These are phyloP conservation scores for Ceyx margarethae DNA, from an alignment of 2,113 vertebrate species.

Conservation along the genomic window DNA sequence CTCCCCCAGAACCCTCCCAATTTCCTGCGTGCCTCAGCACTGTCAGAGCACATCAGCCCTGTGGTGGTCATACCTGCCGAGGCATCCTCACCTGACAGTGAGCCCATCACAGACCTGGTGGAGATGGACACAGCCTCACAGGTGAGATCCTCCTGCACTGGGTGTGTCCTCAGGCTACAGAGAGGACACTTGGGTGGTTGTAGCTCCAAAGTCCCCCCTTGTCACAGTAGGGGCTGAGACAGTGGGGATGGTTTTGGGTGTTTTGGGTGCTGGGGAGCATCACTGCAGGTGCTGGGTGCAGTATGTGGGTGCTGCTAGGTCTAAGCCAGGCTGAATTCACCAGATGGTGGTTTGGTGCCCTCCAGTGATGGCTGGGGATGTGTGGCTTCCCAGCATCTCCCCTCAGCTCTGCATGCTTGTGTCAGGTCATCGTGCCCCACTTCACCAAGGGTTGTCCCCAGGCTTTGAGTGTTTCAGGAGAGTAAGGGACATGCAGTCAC, in stretches of 20 bases:
- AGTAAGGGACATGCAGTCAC: accelerated
- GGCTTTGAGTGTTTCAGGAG: accelerated
- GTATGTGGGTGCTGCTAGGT: background rate
- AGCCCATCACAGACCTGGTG: slow-evolving; percentile 90
- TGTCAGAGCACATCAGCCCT: slow-evolving; percentile 97
- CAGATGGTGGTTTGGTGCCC: background rate
- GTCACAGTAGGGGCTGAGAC: accelerated
- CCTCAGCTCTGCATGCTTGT: background rate
- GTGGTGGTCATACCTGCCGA: slow-evolving; percentile 94
- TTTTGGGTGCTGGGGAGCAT: accelerated
- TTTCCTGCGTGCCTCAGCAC: slow-evolving; percentile 93
- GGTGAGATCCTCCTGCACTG: slow-evolving; percentile 54
- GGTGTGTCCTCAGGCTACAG: accelerated
- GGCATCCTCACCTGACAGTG: slow-evolving; percentile 89
- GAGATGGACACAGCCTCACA: slow-evolving; percentile 85
- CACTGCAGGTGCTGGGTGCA: background rate
- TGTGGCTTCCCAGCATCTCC: background rate
- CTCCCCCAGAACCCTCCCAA: slow-evolving; percentile 89
- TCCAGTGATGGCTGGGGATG: background rate
- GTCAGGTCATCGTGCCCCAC: background rate
- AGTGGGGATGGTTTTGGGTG: accelerated
- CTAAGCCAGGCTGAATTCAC: background rate
- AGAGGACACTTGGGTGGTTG: accelerated
- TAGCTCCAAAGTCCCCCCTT: background rate
- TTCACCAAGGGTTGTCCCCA: background rate